Conservation (phyloP, 2,797 vertebrate species). For the Cichlasoma orientale region DNA sequence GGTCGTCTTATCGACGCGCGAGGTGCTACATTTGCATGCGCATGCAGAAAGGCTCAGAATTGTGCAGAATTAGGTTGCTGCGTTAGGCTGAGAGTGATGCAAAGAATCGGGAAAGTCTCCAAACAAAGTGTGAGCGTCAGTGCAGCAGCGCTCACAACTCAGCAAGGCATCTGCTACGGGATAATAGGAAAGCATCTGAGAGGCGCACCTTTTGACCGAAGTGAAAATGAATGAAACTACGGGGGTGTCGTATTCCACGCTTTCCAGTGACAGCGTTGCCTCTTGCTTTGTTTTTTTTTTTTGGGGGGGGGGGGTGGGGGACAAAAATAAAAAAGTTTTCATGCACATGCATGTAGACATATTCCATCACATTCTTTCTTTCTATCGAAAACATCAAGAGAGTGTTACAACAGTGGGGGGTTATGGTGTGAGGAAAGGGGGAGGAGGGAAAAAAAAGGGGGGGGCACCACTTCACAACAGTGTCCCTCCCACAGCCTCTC, state of each 20-base stretch:
- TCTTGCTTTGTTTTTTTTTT: background rate
- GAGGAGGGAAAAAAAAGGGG: slow-evolving; percentile 65
- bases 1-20: slow-evolving; percentile 42
- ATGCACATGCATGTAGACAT: background rate
- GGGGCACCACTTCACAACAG: slow-evolving; percentile 62
- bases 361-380: background rate
- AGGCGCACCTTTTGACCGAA: slow-evolving; percentile 33
- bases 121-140: slow-evolving; percentile 16
- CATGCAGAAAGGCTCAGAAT: slow-evolving; percentile 16
- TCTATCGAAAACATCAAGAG: slow-evolving; percentile 56
- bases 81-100: background rate
- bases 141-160: slow-evolving; percentile 15
- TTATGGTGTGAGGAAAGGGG: slow-evolving; percentile 63
- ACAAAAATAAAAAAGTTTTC: background rate
- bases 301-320: background rate
- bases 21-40: slow-evolving; percentile 53
- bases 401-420: slow-evolving; percentile 57
- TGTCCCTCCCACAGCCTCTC: slow-evolving; percentile 69
- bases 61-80: slow-evolving; percentile 30
- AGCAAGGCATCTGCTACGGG: slow-evolving; percentile 8
- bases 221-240: slow-evolving; percentile 44
- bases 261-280: background rate
- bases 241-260: slow-evolving; percentile 30
- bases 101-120: slow-evolving; percentile 21
- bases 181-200: slow-evolving; percentile 31